phyloP scores from a whole-genome alignment of 2,888 invertebrate species.

The Lumbricus terrestris region DNA sequence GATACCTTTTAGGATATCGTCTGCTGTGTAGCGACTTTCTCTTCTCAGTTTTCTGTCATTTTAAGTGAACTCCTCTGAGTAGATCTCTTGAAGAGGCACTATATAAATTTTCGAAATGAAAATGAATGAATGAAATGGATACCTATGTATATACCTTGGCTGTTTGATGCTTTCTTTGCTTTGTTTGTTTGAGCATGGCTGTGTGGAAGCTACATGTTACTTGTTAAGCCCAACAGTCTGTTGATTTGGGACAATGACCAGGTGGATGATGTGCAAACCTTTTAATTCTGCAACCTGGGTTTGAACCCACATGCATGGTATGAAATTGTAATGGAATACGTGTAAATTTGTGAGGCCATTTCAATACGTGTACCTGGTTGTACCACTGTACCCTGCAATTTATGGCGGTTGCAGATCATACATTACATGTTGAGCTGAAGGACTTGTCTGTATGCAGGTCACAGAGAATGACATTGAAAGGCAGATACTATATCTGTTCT shows the following conservation, averaged over 20 bases:
- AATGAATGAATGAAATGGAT: too few species aligned
- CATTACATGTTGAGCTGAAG: not conserved
- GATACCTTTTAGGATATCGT: too few species aligned
- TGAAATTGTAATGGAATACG: not conserved
- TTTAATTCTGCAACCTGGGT: not conserved
- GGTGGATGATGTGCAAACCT: not conserved
- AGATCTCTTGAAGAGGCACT: too few species aligned
- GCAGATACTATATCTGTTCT: not conserved
- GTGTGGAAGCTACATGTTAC: too few species aligned
- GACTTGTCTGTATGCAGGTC: not conserved
- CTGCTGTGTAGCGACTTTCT: too few species aligned
- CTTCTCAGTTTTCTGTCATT: too few species aligned
- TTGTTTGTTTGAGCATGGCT: not conserved
- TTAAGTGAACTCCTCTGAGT: too few species aligned
- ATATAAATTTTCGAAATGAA: too few species aligned
- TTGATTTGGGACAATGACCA: not conserved
- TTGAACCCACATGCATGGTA: not conserved
- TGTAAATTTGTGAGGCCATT: not conserved
- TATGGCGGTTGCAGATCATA: not conserved
- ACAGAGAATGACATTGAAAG: not conserved
- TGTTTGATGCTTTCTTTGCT: not conserved
- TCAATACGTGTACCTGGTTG: not conserved
- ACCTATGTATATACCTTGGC: not conserved
- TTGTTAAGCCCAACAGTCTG: too few species aligned
- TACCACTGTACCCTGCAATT: not conserved